phyloP scores from a whole-genome alignment of 2,113 vertebrate species.

The Pseudorectes ferrugineus region DNA sequence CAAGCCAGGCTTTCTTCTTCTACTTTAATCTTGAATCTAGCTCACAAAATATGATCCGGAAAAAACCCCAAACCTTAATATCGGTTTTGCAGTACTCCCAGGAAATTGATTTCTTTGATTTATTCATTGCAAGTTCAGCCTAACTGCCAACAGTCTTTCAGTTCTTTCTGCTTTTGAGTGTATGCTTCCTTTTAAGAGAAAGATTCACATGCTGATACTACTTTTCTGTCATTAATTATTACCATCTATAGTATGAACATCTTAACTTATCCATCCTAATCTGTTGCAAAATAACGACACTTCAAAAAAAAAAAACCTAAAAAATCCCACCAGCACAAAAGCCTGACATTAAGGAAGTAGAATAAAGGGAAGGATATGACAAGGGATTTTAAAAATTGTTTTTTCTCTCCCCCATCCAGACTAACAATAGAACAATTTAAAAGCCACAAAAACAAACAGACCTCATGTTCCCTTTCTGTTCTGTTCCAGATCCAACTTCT shows the following conservation, averaged over 20 bases:
- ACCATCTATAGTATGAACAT: neutral
- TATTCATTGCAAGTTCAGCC: neutral
- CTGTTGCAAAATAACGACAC: neutral
- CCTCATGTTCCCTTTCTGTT: neutral
- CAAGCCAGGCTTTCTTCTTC: neutral
- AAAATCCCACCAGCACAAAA: neutral
- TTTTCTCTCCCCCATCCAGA: neutral
- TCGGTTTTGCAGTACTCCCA: neutral
- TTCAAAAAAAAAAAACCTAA: neutral
- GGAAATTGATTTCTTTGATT: neutral
- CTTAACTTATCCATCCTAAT: neutral
- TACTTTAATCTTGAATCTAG: neutral
- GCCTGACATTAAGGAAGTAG: neutral
- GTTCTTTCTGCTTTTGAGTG: neutral
- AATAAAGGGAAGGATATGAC: neutral
- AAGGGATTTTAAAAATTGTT: neutral
- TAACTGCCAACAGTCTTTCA: neutral
- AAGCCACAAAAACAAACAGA: neutral
- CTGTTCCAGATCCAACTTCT: neutral
- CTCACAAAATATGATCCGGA: rapidly evolving
- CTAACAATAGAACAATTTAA: neutral
- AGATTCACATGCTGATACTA: neutral
- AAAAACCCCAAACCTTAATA: neutral
- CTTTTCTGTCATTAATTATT: neutral
- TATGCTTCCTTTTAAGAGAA: neutral